Evolutionary conservation across 1,140 invertebrate genomes (phyloP), one percentile per base, ranked within the genome.

Genomic region (Rhizoglyphus robini): DNA sequence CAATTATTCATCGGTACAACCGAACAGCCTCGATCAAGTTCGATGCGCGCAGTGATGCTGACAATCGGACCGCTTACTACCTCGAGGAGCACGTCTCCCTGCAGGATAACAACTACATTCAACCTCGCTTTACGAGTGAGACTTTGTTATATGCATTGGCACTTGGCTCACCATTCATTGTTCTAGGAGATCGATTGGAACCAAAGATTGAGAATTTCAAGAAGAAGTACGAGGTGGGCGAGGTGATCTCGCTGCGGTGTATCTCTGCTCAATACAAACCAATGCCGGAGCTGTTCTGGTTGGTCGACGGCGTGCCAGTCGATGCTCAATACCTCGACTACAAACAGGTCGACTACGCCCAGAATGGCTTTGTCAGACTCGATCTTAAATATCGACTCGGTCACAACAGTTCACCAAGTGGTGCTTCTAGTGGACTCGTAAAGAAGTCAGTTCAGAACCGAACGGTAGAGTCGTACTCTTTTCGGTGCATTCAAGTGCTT

Each of bases 221-320:
- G 62, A 11, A 20, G 27, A 66, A 38, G 23, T 66, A 66, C 36
- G 15, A 65, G 11, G 11, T 66, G 3, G 61, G 62, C n/a, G 65
- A 66, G n/a, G 11, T 46, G 8, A 29, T 66, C 8, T 23, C 15
- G 13, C n/a, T 66, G 27, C 34, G 34, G 11, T 66, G 65, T 46
- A 30, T 66, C 1, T 66, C 65, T 15, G 11, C 65, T 27, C 30
- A 38, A 36, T 30, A 65, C 23, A 66, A 65, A 34, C 62, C 65
- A 59, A 63, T 66, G 65, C 65, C 65, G 1, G 63, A 66, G 30
- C 63, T 66, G 15, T 65, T 18, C 20, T 66, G 65, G 65, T 31
- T 66, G 1, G 30, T 66, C 1, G 30, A 66, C 30, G 57, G 30
- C 2, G 20, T 30, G 23, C 60, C 23, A 46, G 64, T 66, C 3